These are phyloP conservation scores for Cephus rjabovi DNA, from an alignment of 2,888 invertebrate species.

Conservation along the genomic window DNA sequence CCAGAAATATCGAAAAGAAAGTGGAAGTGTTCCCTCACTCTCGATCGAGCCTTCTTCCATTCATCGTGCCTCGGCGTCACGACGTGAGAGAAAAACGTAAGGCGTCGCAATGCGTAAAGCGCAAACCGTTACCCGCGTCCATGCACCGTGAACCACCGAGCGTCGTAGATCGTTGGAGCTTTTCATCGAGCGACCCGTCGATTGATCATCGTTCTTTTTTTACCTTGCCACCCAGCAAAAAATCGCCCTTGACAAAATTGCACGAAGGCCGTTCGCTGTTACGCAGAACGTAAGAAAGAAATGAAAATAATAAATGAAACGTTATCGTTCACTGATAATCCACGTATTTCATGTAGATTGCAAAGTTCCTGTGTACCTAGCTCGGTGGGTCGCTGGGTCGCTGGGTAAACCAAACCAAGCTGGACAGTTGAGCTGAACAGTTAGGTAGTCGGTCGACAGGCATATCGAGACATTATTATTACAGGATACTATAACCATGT, in stretches of 20 bases:
- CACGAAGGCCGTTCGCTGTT: conserved; percentile 51
- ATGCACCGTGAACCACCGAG: too few relatives aligned
- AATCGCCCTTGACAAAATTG: conserved; percentile 51
- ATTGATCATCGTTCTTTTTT: neutral
- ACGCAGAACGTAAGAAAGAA: conserved; percentile 27
- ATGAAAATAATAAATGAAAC: neutral
- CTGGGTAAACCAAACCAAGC: conserved; percentile 44
- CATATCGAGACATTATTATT: neutral
- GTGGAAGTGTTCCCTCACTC: conserved; percentile 42
- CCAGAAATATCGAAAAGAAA: conserved; percentile 42
- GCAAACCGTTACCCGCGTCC: too few relatives aligned
- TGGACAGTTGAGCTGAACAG: conserved; percentile 13
- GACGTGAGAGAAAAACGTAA: conserved; percentile 1
- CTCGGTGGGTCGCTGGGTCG: conserved; percentile 42
- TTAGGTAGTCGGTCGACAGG: neutral
- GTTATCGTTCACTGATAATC: conserved; percentile 48
- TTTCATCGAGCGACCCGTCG: neutral
- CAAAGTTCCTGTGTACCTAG: conserved; percentile 20
- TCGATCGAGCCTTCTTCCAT: conserved; percentile 18
- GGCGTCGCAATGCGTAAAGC: neutral
- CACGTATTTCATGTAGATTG: neutral
- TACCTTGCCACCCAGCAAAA: conserved; percentile 7
- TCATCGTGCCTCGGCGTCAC: neutral
- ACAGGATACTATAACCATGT: too few relatives aligned
- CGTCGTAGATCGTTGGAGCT: too few relatives aligned